phyloP scores from a whole-genome alignment of 2,888 invertebrate species.

The Chaitophorus viminalis region DNA sequence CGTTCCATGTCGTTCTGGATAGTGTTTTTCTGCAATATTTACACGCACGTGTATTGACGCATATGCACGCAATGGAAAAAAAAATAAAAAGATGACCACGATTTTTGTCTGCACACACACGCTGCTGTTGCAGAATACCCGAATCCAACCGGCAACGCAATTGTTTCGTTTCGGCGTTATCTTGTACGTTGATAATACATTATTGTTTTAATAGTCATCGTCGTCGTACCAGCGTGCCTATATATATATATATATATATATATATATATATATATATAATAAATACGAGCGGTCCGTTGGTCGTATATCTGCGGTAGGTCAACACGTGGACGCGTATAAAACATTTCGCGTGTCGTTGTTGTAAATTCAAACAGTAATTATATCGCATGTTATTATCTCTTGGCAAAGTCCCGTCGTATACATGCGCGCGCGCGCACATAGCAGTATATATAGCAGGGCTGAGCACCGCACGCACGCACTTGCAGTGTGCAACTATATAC shows the following conservation, averaged over 20 bases:
- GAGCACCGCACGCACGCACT: neutral
- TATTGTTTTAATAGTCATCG: too few relatives aligned
- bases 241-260: too few relatives aligned
- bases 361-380: neutral
- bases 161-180: neutral
- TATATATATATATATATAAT: too few relatives aligned
- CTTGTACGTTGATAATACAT: neutral
- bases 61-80: too few relatives aligned
- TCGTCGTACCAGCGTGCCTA: too few relatives aligned
- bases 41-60: too few relatives aligned
- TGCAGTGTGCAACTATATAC: neutral
- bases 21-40: neutral
- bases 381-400: neutral
- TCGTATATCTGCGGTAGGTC: constrained; percentile 5
- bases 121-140: too few relatives aligned
- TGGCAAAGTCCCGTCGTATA: neutral
- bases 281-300: neutral
- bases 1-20: constrained; percentile 4
- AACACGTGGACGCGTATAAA: neutral
- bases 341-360: neutral
- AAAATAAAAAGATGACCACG: too few relatives aligned
- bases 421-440: too few relatives aligned
- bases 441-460: neutral
- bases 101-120: too few relatives aligned
- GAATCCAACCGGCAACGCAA: neutral